Evolutionary conservation across 2,888 invertebrate genomes (phyloP), one percentile per base, ranked within the genome.

Genomic region (Sphaeridia pumilis): DNA sequence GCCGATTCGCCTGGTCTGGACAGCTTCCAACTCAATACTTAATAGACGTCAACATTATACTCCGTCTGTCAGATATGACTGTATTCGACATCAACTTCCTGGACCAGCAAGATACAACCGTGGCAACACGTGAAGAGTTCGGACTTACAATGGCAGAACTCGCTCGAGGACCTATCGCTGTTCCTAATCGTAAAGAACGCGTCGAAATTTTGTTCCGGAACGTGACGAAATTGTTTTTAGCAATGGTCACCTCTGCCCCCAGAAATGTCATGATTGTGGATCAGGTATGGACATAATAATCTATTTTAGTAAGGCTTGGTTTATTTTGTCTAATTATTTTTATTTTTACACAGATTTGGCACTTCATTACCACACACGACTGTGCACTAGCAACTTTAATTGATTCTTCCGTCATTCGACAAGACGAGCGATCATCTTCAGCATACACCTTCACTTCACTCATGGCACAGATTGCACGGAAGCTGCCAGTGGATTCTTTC

Each of bases 31-130:
- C 60, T 5, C n/a, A 50, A 5, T 34, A 60, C 26, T 55, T 65
- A 2, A 46, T 65, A 35, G 65, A 63, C 46, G 45, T 54, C 7
- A 58, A 58, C 31, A 31, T 60, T 1, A 56, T 63, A 17, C 52
- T 58, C 31, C 54, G 58, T 31, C 53, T 65, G 24, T 45, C 57
- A 5, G 63, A 65, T 34, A 63, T 65, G 63, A 56, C 58, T 12
- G 58, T 62, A 1, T 63, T 63, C 41, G 56, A 54, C 21, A 48
- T 61, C n/a, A 60, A 60, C 43, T 54, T 51, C 25, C 21, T 44
- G 27, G 54, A 50, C 49, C 48, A 44, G 53, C 52, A 24, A 52
- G 54, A 52, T 31, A 56, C 31, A 31, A 35, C 42, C 12, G 31
- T 43, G 12, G 26, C 36, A 27, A 12, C 42, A n/a, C 49, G 17